Evolutionary conservation across 2,888 invertebrate genomes (phyloP), one percentile per base, ranked within the genome.

Genomic region (Selenia dentaria): DNA sequence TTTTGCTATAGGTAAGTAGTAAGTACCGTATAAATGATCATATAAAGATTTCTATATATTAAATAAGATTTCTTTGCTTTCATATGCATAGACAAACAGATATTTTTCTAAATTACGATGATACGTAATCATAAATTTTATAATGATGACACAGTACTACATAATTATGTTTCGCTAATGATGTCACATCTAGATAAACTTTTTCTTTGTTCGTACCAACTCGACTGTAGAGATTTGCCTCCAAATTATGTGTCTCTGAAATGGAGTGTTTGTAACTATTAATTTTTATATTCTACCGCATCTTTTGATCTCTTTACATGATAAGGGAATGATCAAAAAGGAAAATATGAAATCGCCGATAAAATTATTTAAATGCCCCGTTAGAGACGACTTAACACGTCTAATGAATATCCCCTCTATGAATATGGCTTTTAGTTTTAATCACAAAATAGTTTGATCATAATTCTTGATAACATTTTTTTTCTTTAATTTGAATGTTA

Each of bases 241-340:
- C 44, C 70, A 64, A 80, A 70, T 81, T 79, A 77, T 75, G 59
- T 68, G 56, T 70, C 69, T 59, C 70, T 60, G 64, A 68, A 80
- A 83, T 83, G 72, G 74, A 78, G 77, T 83, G 83, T 83, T 81
- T 78, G 79, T 75, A 68, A 62, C 70, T 78, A 83, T 84, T 82
- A 80, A 72, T 79, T 83, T 86, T 85, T 83, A 86, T 79, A 63
- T 50, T 51, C 64, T 47, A 62, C 69, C 72, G 72, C 74, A 68
- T 76, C 74, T 72, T 48, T 78, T 82, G 80, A 77, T 80, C 40
- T 45, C 34, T 33, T 34, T 74, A 65, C 46, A 57, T 62, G 61
- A 59, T 63, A 62, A 51, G 35, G 51, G 48, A 64, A 62, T 60
- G 64, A 48, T 57, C 55, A 54, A 60, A 56, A 62, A 58, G 31